phyloP scores from a whole-genome alignment of 2,888 invertebrate genomes.

The Dryococelus australis region DNA sequence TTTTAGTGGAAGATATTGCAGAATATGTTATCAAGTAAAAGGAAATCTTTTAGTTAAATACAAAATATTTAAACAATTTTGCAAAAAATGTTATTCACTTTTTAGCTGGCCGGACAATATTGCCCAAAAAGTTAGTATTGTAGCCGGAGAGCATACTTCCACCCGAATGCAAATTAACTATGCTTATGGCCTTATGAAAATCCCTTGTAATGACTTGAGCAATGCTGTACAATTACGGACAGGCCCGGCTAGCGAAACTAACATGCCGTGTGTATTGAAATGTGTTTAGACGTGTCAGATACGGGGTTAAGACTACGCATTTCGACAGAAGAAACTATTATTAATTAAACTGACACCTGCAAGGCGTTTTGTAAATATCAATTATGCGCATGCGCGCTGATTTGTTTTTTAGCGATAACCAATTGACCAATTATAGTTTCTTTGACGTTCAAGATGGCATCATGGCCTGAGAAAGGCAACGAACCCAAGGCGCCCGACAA shows the following conservation, averaged over 20 bases:
- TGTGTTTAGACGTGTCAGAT: background rate
- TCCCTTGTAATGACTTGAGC: background rate
- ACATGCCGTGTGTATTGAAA: slow-evolving; percentile 8
- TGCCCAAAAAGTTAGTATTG: too few relatives aligned
- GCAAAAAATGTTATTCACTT: too few relatives aligned
- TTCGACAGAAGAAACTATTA: background rate
- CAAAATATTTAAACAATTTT: too few relatives aligned
- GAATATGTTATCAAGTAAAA: too few relatives aligned
- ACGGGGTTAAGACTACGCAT: too few relatives aligned
- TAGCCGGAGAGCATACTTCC: too few relatives aligned
- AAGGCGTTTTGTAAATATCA: background rate
- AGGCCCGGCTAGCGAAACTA: background rate
- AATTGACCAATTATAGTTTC: slow-evolving; percentile 45
- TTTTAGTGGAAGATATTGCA: too few relatives aligned
- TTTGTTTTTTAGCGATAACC: slow-evolving; percentile 49
- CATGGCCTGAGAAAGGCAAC: slow-evolving; percentile 79
- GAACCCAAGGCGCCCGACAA: slow-evolving; percentile 79
- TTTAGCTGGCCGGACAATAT: too few relatives aligned
- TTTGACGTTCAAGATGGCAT: slow-evolving; percentile 70
- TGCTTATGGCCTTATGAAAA: too few relatives aligned
- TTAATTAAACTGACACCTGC: background rate
- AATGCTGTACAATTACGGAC: background rate
- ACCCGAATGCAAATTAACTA: too few relatives aligned
- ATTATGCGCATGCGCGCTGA: slow-evolving; percentile 40
- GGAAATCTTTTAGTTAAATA: too few relatives aligned